A percentile compares a stretch with the other conserved stretches of the same genome.
These are phyloP conservation scores for Tragulus kanchil DNA, from an alignment of 2,113 vertebrate species.

Conservation along the genomic window DNA sequence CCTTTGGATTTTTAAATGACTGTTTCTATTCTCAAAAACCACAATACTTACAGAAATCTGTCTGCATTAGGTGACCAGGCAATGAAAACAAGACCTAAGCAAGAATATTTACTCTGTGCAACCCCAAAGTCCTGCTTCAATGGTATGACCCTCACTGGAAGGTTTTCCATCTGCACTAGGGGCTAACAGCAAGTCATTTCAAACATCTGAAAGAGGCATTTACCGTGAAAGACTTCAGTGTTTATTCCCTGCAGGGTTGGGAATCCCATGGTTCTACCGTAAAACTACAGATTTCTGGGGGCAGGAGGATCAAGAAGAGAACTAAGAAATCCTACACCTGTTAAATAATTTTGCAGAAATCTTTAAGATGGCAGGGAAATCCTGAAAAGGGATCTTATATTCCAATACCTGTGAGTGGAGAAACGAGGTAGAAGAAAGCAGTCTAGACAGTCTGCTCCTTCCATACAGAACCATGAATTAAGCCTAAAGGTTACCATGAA, in stretches of 20 bases:
- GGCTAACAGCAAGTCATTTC: constrained; percentile 40
- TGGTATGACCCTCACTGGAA: not conserved
- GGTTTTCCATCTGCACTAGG: not conserved
- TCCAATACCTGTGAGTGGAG: not conserved
- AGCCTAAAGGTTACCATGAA: constrained; percentile 8
- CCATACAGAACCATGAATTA: not conserved
- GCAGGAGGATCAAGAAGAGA: not conserved
- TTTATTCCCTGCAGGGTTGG: not conserved
- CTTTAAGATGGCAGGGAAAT: constrained; percentile 19
- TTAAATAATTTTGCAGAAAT: constrained; percentile 69
- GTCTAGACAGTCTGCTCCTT: not conserved
- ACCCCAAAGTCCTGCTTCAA: not conserved
- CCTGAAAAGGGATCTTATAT: not conserved
- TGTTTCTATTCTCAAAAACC: constrained; percentile 52
- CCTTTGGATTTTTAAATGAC: constrained; percentile 1
- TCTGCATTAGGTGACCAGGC: constrained; percentile 7
- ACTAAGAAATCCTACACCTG: not conserved
- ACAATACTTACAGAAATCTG: not conserved
- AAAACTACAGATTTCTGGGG: constrained; percentile 12
- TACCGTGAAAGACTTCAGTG: not conserved
- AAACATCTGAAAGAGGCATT: constrained; percentile 47
- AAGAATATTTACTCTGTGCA: not conserved
- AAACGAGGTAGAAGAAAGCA: not conserved
- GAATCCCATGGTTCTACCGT: not conserved
- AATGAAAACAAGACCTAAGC: constrained; percentile 13